Evolutionary conservation across 1,140 invertebrate genomes (phyloP), one percentile per base, ranked within the genome.

Genomic region (Drosophila elegans): DNA sequence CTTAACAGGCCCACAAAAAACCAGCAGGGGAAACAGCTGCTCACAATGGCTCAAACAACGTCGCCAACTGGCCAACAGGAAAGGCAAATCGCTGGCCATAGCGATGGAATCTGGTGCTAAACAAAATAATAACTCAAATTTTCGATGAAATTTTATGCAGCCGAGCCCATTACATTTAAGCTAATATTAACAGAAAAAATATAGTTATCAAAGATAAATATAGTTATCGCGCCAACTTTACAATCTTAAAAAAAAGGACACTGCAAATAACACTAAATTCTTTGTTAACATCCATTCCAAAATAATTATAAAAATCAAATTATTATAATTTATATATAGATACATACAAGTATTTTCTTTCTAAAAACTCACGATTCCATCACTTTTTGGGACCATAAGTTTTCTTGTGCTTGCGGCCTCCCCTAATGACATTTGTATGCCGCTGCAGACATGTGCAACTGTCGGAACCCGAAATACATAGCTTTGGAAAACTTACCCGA

Each of bases 1-100:
- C 84, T 88, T 88, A 86, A 86, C 82, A 86, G 66, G 53, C 78
- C 68, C 68, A 79, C 62, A 88, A 86, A 86, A 78, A 81, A 63
- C 44, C 63, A 74, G 66, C 74, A 80, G 55, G 46, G 56, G 66
- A 80, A 86, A 86, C 81, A 85, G 81, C 77, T 85, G 81, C 45
- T 74, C 60, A 49, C 67, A 85, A 85, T 85, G 78, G 78, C 81
- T 81, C 68, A 80, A 85, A 77, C 72, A 80, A 51, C 44, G 77
- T 68, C 73, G 54, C 66, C 76, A 80, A 78, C 81, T 71, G 78
- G 57, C 71, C 69, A 56, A 42, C 34, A 36, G 44, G 3, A 34
- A 57, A 81, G 56, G 44, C 25, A 59, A 53, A 56, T 57, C 34
- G 57, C 39, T 67, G 54, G 82, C 12, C 78, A 61, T 88, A 57